Conservation (phyloP, 1,140 invertebrate genomes). For the Pseudomyrmex sp. region DNA sequence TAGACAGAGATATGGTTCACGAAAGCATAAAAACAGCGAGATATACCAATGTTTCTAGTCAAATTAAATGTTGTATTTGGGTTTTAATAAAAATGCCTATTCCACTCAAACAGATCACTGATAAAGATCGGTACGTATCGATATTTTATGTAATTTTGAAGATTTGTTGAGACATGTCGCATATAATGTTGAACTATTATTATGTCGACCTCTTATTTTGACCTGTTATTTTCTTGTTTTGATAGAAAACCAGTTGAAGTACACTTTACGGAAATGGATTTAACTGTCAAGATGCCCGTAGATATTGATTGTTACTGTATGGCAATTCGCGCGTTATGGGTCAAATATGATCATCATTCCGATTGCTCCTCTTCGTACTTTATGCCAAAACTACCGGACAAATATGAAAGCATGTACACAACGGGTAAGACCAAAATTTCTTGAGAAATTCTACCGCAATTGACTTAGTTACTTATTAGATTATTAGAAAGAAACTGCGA, state of each 20-base stretch:
- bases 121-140: conserved; percentile 76
- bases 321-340: conserved; percentile 87
- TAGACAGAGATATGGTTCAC: conserved; percentile 84
- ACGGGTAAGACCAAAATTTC: conserved; percentile 69
- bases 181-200: too few relatives aligned
- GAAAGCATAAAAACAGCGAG: conserved; percentile 84
- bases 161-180: too few relatives aligned
- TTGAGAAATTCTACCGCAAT: background rate
- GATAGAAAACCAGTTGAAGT: conserved; percentile 85
- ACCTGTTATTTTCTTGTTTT: background rate
- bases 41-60: conserved; percentile 82
- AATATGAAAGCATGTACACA: conserved; percentile 66
- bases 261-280: conserved; percentile 86
- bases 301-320: conserved; percentile 85
- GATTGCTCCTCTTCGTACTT: conserved; percentile 80
- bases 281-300: conserved; percentile 86
- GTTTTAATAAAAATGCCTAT: conserved; percentile 84
- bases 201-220: background rate
- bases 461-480: too few relatives aligned
- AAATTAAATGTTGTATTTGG: conserved; percentile 85
- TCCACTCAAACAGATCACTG: conserved; percentile 74
- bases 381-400: conserved; percentile 73
- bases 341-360: conserved; percentile 87
- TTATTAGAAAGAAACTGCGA: too few relatives aligned
- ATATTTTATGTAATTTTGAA: background rate